Base-by-base conservation (phyloP, 2,797 vertebrate genomes). In the Crocidura indochinensis region DNA sequence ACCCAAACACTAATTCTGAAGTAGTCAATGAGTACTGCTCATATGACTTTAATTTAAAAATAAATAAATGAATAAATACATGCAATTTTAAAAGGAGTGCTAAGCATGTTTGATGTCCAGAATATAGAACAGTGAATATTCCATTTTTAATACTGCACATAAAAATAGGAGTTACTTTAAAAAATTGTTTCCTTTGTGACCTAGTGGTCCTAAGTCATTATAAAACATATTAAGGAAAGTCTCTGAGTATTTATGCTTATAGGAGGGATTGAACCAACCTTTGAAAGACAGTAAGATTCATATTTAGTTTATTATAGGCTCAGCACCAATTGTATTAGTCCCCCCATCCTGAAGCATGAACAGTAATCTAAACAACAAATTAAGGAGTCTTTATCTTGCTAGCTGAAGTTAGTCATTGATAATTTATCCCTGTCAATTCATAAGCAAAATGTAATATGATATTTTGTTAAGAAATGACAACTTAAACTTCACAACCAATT, bases 231-330 rank as follows among this genome's bases (percentile, higher is more conserved):
- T 56, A 88, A 64, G 71, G 47, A 94, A 86, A 67, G 31, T 10
- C 62, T 88, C 95, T 24, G 91, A 83, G 82, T 60, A 92, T 90
- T 91, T 31, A 87, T 91, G 72, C 75, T 87, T 94, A 81, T 19
- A 72, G 65, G 60, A 53, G 31, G 87, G 22, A 78, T 12, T 81
- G 29, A 87, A 69, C 31, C 26, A 11, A 69, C 85, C 10, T 85
- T 62, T 90, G 47, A 80, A 80, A 91, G n/a, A 83, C 15, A 51
- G 26, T 62, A 64, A 91, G 8, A 72, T 72, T 87, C 87, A 10
- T 12, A 64, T 68, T 82, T 79, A 49, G 24, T 65, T 91, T 82
- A 51, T 65, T 79, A 64, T 76, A 53, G 86, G 46, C 75, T 95
- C 84, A 73, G 27, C 29, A 51, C 47, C 65, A 20, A 72, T 71